Percentiles rank a stretch among this genome's conserved stretches.
phyloP scores from a whole-genome alignment of 2,888 invertebrate species.

The Ametastegia equiseti region DNA sequence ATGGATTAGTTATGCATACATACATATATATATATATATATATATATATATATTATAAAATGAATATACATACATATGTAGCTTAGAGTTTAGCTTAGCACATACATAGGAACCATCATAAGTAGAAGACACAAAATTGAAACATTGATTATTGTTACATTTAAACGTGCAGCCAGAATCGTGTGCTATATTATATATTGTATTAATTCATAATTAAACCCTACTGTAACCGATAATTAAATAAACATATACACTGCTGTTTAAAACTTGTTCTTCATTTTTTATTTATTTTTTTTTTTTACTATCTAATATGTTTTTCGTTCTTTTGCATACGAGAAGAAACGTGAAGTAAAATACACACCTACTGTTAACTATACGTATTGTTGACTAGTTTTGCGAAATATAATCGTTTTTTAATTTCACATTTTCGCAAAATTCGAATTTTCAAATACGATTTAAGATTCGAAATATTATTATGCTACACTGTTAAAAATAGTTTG shows the following conservation, averaged over 20 bases:
- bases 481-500: too few relatives aligned
- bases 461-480: too few relatives aligned
- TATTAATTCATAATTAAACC: slow-evolving; percentile 22
- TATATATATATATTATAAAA: slow-evolving; percentile 20
- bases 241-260: slow-evolving; percentile 60
- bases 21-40: too few relatives aligned
- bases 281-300: background rate
- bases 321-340: background rate
- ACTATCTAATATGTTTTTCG: background rate
- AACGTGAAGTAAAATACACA: background rate
- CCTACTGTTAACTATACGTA: too few relatives aligned
- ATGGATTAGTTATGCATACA: background rate
- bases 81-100: slow-evolving; percentile 35
- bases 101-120: slow-evolving; percentile 37
- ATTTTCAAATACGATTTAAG: background rate
- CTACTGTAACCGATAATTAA: slow-evolving; percentile 54
- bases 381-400: slow-evolving; percentile 40
- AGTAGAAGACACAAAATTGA: slow-evolving; percentile 24
- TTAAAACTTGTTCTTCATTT: slow-evolving; percentile 44
- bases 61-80: slow-evolving; percentile 29
- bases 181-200: slow-evolving; percentile 42
- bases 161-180: slow-evolving; percentile 43
- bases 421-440: background rate
- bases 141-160: slow-evolving; percentile 35
- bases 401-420: background rate